Evolutionary conservation across 2,797 vertebrate genomes (phyloP).

Genomic region (Tarsius wallacei): DNA sequence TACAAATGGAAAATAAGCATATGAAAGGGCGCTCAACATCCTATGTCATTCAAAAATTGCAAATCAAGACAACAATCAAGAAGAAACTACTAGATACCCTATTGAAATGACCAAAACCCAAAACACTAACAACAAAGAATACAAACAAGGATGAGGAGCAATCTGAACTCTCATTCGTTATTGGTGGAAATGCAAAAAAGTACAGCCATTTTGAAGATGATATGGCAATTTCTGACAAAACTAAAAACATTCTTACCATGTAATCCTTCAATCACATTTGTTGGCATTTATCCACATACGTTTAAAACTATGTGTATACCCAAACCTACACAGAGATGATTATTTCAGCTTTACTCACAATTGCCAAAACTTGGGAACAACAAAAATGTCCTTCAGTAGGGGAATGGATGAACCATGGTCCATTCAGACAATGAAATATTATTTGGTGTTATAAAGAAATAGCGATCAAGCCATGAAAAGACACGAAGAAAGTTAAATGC

Average conservation of each 20-base stretch:
- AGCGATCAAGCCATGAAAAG: not conserved
- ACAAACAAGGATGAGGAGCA: accelerated
- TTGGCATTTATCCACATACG: not conserved
- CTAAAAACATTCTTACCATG: not conserved
- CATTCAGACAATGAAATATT: not conserved
- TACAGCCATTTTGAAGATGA: not conserved
- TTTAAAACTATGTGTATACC: not conserved
- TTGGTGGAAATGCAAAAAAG: not conserved
- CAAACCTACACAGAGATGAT: not conserved
- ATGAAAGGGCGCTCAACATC: not conserved
- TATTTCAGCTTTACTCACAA: not conserved
- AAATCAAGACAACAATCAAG: not conserved
- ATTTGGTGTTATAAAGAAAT: not conserved
- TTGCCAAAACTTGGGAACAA: not conserved
- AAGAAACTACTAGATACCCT: accelerated
- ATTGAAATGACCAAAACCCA: not conserved
- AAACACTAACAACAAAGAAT: not conserved
- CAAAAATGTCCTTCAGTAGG: not conserved
- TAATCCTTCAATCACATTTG: not conserved
- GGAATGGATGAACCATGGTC: not conserved
- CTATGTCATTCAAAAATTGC: not conserved
- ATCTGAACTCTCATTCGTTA: not conserved
- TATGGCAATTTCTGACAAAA: not conserved
- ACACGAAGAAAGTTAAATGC: not conserved
- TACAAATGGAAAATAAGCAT: not conserved